A percentile compares a stretch with the other conserved stretches of the same genome.
These are phyloP conservation scores for Pachycephala philippinensis DNA, from an alignment of 2,113 vertebrate species.

Conservation along the genomic window DNA sequence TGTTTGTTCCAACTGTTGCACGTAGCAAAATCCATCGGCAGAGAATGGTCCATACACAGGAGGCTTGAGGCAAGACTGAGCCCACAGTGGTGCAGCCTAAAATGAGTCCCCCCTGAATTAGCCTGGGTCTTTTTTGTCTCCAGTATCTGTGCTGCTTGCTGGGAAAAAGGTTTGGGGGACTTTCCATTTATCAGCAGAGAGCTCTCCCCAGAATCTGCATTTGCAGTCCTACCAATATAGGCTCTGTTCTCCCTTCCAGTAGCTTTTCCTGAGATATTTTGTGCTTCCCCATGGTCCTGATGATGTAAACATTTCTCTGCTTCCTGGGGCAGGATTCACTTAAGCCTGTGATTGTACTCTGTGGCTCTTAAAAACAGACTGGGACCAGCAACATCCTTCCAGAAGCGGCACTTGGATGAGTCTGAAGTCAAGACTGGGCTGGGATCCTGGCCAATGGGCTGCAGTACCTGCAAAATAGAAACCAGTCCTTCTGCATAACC, in stretches of 20 bases:
- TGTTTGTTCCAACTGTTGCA: neutral
- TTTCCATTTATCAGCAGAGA: neutral
- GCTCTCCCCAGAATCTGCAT: neutral
- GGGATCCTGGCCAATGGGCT: neutral
- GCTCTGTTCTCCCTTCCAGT: neutral
- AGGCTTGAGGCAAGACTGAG: neutral
- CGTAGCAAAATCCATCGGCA: neutral
- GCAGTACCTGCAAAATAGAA: neutral
- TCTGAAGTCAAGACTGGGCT: neutral
- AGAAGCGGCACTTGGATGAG: neutral
- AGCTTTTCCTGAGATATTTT: neutral
- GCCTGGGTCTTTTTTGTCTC: neutral
- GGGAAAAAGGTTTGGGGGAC: neutral
- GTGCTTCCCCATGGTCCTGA: neutral
- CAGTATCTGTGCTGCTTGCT: neutral
- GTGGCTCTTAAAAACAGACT: neutral
- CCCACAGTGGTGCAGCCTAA: neutral
- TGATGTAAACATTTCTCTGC: neutral
- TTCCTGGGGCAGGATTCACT: neutral
- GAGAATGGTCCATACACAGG: neutral
- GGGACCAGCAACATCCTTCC: neutral
- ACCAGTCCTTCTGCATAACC: neutral
- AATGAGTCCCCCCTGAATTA: neutral
- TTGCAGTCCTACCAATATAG: neutral
- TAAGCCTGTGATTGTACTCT: neutral